Conservation (phyloP, 2,797 vertebrate genomes). For the Coreius guichenoti region DNA sequence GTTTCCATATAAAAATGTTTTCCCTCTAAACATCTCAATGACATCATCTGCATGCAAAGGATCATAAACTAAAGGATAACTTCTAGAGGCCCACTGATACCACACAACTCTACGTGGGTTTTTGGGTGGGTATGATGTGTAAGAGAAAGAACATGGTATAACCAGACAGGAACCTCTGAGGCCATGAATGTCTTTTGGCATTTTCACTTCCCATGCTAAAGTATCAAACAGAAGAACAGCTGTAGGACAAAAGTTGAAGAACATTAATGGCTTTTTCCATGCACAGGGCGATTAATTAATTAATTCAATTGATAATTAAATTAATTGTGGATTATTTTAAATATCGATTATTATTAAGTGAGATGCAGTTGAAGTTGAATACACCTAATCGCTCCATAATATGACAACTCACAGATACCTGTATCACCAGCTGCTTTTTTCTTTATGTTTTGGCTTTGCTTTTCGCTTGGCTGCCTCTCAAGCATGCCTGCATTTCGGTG, state of each 20-base stretch:
- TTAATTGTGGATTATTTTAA: too few relatives aligned
- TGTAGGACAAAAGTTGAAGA: slow-evolving; percentile 31
- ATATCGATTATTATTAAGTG: too few relatives aligned
- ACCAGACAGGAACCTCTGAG: slow-evolving; percentile 67
- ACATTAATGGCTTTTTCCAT: neutral
- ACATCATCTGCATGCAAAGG: neutral
- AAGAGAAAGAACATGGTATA: slow-evolving; percentile 65
- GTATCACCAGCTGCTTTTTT: too few relatives aligned
- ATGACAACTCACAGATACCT: too few relatives aligned
- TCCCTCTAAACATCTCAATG: slow-evolving; percentile 47
- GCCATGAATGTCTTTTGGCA: slow-evolving; percentile 62
- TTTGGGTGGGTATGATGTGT: neutral
- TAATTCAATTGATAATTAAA: too few relatives aligned
- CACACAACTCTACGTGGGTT: slow-evolving; percentile 62
- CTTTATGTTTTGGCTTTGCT: too few relatives aligned
- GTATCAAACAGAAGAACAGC: slow-evolving; percentile 42
- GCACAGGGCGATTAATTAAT: neutral
- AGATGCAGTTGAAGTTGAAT: too few relatives aligned
- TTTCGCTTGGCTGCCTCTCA: too few relatives aligned
- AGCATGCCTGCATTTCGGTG: too few relatives aligned
- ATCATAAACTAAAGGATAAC: slow-evolving; percentile 58
- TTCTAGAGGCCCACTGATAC: slow-evolving; percentile 62
- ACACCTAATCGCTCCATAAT: too few relatives aligned
- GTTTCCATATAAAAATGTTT: slow-evolving; percentile 61
- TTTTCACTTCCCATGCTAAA: slow-evolving; percentile 60